A percentile compares a stretch with the other conserved stretches of the same genome.
Conservation (phyloP, 2,113 vertebrate species). For the Psammodynastes pulverulentus region DNA sequence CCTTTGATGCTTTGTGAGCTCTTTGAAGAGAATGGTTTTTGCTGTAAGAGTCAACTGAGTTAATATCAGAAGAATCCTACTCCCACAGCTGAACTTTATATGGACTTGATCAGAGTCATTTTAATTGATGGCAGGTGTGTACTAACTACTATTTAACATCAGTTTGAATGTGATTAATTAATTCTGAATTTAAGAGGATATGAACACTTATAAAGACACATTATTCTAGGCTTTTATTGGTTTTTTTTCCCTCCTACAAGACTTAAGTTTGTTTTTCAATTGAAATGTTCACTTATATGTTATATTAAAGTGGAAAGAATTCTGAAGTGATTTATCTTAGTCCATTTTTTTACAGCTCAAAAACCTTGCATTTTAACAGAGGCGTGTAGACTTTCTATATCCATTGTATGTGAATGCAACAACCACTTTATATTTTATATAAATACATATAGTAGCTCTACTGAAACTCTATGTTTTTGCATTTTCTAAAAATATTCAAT, state of each 20-base stretch:
- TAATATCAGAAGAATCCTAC: background rate
- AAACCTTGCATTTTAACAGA: background rate
- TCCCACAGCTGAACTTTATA: background rate
- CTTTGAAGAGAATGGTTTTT: background rate
- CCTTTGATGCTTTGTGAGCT: background rate
- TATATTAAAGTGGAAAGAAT: background rate
- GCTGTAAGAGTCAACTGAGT: too few species aligned
- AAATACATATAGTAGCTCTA: background rate
- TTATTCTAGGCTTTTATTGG: background rate
- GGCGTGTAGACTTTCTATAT: background rate
- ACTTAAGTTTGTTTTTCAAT: background rate
- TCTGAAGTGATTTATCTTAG: background rate
- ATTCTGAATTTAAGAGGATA: background rate
- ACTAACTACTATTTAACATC: background rate
- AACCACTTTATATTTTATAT: background rate
- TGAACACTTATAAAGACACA: background rate
- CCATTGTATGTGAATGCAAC: background rate
- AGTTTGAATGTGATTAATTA: background rate
- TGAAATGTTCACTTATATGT: background rate
- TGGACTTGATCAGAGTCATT: background rate
- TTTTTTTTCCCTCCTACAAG: background rate
- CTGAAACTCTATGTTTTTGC: background rate
- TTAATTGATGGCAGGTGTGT: background rate
- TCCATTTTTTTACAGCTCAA: background rate
- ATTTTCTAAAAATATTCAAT: background rate